Base-by-base conservation (phyloP, 2,113 vertebrate genomes). In the Stomatorhinus ivindoensis region DNA sequence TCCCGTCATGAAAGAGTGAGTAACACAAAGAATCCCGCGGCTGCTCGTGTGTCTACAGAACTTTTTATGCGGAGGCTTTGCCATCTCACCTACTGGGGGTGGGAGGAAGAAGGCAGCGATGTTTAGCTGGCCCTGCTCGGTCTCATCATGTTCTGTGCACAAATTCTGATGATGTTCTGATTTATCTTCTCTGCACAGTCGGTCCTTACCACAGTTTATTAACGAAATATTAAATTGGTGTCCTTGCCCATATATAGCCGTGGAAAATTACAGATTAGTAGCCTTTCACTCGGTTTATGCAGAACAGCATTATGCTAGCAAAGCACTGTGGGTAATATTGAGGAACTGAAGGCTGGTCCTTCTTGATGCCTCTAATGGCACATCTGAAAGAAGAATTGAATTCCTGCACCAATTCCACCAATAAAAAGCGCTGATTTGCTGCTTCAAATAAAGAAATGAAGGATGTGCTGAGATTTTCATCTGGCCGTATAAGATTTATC, bases 11-110 rank as follows among this genome's bases (percentile, higher is more conserved):
- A 83, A 89, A 82, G 31, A 48, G 19, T 51, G 27, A 42, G 73
- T 17, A 87, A 53, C 88, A 51, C 31, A 89, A 89, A 89, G 47
- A 89, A 53, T 83, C 69, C 8, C 88, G 2, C 55, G 31, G 27
- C 88, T 51, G 65, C 73, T 17, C 27, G 17, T 88, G 31, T 47
- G 65, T 80, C 73, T 51, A 88, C 27, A 80, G 88, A 80, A 35
- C 27, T 47, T 50, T 31, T 80, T 48, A 51, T 35, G 35, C 50
- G 51, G 87, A 35, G 11, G 8, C 3, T 35, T 53, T 17, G n/a
- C 84, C 47, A 6, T 51, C 47, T 55, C 85, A 19, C 85, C 85
- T 87, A 21, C 48, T 86, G 13, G 47, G 21, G 50, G 13, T 86
- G 84, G 84, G 21, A 4, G n/a, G 84, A 27, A 50, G 76, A 39